These are phyloP conservation scores for Opisthograptis luteolata DNA, from an alignment of 2,888 invertebrate species.

Conservation along the genomic window DNA sequence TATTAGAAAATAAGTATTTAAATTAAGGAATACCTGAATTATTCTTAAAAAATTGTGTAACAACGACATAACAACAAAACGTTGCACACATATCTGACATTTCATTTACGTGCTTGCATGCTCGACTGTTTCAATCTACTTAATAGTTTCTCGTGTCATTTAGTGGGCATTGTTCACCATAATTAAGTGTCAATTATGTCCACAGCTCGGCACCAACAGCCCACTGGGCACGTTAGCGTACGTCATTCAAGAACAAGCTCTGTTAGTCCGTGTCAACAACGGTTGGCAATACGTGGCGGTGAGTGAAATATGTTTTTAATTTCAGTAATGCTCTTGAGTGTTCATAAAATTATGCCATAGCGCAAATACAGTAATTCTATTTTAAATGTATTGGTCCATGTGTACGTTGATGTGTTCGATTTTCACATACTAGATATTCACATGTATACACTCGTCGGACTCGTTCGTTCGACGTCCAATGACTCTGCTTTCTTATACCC, in stretches of 20 bases:
- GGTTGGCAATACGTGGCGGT: conserved; percentile 98
- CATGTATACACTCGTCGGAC: no score
- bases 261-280: conserved; percentile 94
- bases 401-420: no score
- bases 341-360: background rate
- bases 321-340: conserved; percentile 14
- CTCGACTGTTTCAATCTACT: conserved; percentile 16
- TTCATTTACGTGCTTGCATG: conserved; percentile 6
- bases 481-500: no score
- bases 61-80: background rate
- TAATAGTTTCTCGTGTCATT: conserved; percentile 23
- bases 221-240: conserved; percentile 95
- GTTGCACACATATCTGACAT: background rate
- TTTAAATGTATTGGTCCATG: no score
- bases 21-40: no score
- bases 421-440: no score
- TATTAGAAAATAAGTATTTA: no score
- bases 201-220: conserved; percentile 72
- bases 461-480: no score
- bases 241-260: conserved; percentile 95
- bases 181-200: conserved; percentile 36
- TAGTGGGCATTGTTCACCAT: conserved; percentile 26
- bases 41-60: no score
- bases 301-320: conserved; percentile 68
- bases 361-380: background rate